Evolutionary conservation across 2,888 invertebrate genomes (phyloP).

Genomic region (Dryococelus australis): DNA sequence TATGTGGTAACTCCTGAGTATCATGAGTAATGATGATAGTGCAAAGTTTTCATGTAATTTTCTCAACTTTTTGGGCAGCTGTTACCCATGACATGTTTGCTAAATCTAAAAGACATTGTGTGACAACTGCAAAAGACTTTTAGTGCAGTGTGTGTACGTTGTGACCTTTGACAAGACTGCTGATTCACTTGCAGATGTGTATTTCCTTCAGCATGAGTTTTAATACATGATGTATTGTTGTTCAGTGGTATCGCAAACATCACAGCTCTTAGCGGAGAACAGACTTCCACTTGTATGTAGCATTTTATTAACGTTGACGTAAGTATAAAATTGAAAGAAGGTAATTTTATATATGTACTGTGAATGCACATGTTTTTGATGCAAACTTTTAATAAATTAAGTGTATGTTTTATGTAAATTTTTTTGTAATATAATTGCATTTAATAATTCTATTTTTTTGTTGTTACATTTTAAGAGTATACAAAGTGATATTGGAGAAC

Average conservation of each 20-base stretch:
- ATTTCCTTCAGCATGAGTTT: neutral
- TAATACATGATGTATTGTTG: neutral
- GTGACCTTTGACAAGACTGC: neutral
- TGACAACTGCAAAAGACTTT: too few relatives aligned
- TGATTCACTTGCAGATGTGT: neutral
- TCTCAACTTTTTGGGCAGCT: too few relatives aligned
- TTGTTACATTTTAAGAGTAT: neutral
- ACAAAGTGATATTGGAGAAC: neutral
- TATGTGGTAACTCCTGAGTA: neutral
- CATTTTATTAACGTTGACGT: neutral
- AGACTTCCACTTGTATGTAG: too few relatives aligned
- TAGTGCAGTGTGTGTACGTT: neutral
- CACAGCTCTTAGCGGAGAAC: neutral
- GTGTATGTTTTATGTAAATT: neutral
- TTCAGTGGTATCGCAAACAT: neutral
- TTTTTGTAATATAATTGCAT: constrained; percentile 5
- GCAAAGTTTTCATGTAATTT: too few relatives aligned
- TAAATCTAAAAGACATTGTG: too few relatives aligned
- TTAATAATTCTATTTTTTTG: neutral
- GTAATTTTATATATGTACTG: neutral
- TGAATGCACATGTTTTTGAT: neutral
- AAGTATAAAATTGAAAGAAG: neutral
- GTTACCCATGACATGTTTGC: too few relatives aligned
- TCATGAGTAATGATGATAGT: neutral
- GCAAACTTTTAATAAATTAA: neutral